Conservation (phyloP, 2,113 vertebrate genomes). For the Callopanchax toddi region DNA sequence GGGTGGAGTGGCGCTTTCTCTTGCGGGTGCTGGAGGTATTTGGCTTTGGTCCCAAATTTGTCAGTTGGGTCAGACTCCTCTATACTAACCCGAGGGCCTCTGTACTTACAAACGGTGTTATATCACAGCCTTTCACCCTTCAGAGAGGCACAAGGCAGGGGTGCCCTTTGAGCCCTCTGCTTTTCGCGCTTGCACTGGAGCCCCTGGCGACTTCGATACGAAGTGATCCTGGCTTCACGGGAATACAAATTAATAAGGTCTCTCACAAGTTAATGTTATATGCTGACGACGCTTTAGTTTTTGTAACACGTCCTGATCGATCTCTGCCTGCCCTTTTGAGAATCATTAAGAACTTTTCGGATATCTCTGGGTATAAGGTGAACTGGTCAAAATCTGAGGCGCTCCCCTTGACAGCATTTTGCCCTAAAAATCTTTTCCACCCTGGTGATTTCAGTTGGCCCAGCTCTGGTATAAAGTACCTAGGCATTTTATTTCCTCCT, state of each 20-base stretch:
- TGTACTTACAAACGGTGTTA: not conserved
- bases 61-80: not conserved
- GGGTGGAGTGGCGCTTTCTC: not conserved
- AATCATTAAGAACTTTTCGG: not conserved
- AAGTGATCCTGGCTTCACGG: not conserved
- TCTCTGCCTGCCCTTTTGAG: not conserved
- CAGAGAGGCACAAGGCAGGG: not conserved
- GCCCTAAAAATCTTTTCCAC: not conserved
- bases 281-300: not conserved
- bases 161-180: not conserved
- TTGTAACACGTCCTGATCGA: not conserved
- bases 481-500: not conserved
- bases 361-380: no score
- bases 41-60: not conserved
- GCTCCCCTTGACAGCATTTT: not conserved
- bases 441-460: not conserved
- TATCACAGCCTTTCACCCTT: not conserved
- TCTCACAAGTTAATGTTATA: not conserved
- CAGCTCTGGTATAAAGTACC: not conserved
- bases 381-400: not conserved
- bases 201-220: not conserved
- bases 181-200: not conserved
- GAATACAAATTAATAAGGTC: not conserved
- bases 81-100: not conserved
- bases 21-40: not conserved